phyloP scores from a whole-genome alignment of 2,797 vertebrate species.

The Choloepus didactylus region DNA sequence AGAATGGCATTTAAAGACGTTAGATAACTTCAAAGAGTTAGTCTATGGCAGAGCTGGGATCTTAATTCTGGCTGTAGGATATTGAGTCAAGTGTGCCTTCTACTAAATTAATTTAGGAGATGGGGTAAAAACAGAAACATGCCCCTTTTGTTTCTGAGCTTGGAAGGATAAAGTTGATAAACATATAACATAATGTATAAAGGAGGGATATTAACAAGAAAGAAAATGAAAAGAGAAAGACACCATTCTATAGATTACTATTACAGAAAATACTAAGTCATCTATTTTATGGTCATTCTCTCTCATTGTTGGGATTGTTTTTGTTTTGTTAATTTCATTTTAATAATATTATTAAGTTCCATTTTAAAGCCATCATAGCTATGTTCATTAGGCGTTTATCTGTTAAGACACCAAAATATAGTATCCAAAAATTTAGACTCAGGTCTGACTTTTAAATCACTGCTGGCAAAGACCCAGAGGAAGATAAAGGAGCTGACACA shows the following conservation, averaged over 20 bases:
- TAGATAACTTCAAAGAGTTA: rapidly evolving
- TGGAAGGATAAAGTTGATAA: not conserved
- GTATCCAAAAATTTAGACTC: not conserved
- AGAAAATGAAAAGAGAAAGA: not conserved
- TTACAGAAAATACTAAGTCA: not conserved
- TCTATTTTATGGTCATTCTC: not conserved
- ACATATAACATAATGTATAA: rapidly evolving
- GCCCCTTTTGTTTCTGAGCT: not conserved
- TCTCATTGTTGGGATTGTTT: not conserved
- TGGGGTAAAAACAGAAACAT: not conserved
- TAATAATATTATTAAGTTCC: not conserved
- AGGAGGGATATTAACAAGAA: no score
- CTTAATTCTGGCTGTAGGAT: not conserved
- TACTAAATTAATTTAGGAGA: not conserved
- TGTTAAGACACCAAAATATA: not conserved
- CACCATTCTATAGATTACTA: not conserved
- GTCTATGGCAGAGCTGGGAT: not conserved
- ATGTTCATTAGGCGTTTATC: not conserved
- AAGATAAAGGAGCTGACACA: rapidly evolving
- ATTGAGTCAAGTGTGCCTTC: not conserved
- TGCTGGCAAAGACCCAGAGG: not conserved
- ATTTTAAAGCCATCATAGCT: not conserved
- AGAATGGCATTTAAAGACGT: not conserved
- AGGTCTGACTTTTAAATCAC: not conserved
- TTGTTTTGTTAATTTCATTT: not conserved